Evolutionary conservation across 2,113 vertebrate genomes (phyloP).

Genomic region (Ardeotis arabs): DNA sequence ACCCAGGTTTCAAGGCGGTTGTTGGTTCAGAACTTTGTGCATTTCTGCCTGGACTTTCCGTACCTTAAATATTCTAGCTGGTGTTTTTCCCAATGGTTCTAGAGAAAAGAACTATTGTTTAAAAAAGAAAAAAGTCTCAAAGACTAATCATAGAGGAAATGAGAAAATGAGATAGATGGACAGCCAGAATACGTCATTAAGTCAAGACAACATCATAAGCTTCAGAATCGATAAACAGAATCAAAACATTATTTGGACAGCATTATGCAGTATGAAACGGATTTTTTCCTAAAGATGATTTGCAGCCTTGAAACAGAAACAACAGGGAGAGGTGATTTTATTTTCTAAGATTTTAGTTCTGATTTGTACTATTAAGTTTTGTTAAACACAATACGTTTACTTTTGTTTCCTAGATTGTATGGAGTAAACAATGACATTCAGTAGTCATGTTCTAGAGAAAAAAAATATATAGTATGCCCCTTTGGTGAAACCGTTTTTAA

Average conservation of each 20-base stretch:
- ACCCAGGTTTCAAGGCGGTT: constrained; percentile 64
- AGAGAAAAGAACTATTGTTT: background rate
- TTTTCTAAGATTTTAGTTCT: constrained; percentile 36
- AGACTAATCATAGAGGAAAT: constrained; percentile 27
- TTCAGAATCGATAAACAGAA: constrained; percentile 37
- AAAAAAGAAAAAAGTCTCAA: background rate
- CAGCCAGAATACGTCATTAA: background rate
- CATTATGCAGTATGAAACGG: background rate
- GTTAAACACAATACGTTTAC: constrained; percentile 40
- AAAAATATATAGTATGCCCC: constrained; percentile 74
- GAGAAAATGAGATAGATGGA: constrained; percentile 1
- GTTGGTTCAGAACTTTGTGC: constrained; percentile 64
- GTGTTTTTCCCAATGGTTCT: constrained; percentile 9
- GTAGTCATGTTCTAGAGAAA: constrained; percentile 62
- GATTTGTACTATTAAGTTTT: constrained; percentile 48
- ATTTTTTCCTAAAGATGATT: constrained; percentile 18
- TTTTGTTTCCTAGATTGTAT: constrained; percentile 34
- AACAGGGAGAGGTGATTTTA: background rate
- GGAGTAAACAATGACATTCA: constrained; percentile 66
- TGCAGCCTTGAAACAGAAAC: background rate
- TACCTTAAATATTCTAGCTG: constrained; percentile 56
- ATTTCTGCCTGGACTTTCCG: background rate
- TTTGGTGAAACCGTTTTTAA: constrained; percentile 89
- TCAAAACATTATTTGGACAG: constrained; percentile 9
- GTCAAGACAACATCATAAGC: background rate